Evolutionary conservation across 2,797 vertebrate genomes (phyloP), one percentile per base, ranked within the genome.

Genomic region (Crenuchus spilurus): DNA sequence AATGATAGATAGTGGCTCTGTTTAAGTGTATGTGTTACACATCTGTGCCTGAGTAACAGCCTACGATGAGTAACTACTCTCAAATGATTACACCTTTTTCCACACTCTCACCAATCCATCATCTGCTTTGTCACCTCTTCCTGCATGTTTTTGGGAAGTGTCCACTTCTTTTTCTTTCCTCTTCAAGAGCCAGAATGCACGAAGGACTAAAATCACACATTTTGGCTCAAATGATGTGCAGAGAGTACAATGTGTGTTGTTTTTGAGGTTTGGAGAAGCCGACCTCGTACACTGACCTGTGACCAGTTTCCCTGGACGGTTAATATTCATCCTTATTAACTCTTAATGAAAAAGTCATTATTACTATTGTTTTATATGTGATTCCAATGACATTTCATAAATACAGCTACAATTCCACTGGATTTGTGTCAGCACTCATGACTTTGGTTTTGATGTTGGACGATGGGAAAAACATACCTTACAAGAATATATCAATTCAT

Each of bases 11-110:
- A 55, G 35, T 16, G 6, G 24, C 30, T 55, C 66, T 26, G 62
- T 70, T 33, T 62, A 31, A 11, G 61, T 66, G 71, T 35, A n/a
- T 62, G 42, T 70, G 26, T 35, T 66, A 66, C 74, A 79, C 83
- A 80, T 54, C 73, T 82, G 78, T 9, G 64, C 37, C 63, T 75
- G 74, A 81, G 76, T 74, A 79, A 75, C 65, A 37, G 39, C 20
- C 49, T 26, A 16, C 13, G 73, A 84, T 71, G 78, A 80, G 51
- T 74, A 80, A 74, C 72, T 42, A 52, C 64, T 76, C 70, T 76
- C 58, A 64, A 57, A 79, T 67, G 68, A 74, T 81, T 80, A 76
- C 73, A 80, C 61, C 66, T 58, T 64, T n/a, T 68, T 75, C 35
- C 60, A 44, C 42, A 69, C 51, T 65, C 42, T 74, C 73, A 28